Conservation (phyloP, 2,888 invertebrate species). For the Thalpophila matura region DNA sequence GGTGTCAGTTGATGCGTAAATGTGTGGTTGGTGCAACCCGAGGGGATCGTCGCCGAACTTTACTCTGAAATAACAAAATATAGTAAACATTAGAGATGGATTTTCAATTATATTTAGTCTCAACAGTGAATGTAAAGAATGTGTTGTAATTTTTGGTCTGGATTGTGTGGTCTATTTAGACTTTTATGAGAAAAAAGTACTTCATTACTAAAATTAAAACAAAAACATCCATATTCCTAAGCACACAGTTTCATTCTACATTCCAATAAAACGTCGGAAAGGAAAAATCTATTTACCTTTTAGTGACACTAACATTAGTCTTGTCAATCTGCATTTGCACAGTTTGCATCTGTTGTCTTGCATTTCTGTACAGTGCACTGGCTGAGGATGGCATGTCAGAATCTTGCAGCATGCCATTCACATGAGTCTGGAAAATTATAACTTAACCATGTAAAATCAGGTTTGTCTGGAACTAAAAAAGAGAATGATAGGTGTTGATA, state of each 20-base stretch:
- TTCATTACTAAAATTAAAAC: no score
- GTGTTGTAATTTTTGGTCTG: no score
- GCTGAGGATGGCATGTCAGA: conserved; percentile 88
- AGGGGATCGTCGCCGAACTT: conserved; percentile 86
- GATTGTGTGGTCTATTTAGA: no score
- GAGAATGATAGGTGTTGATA: conserved; percentile 16
- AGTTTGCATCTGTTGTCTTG: conserved; percentile 77
- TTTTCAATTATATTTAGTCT: no score
- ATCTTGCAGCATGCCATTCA: conserved; percentile 87
- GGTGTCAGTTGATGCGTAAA: conserved; percentile 78
- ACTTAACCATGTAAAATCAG: not conserved
- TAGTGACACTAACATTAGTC: conserved; percentile 85
- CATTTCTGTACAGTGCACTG: conserved; percentile 82
- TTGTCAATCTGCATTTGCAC: conserved; percentile 88
- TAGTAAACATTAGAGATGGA: not conserved
- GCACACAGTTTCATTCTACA: not conserved
- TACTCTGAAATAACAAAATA: conserved; percentile 72
- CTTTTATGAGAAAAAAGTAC: no score
- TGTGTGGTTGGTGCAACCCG: conserved; percentile 74
- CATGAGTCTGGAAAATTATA: conserved; percentile 81
- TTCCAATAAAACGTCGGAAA: not conserved
- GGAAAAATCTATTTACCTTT: conserved; percentile 73
- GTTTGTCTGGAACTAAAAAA: not conserved
- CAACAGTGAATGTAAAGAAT: no score
- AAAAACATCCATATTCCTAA: no score